A percentile compares a stretch with the other conserved stretches of the same genome.
phyloP scores from a whole-genome alignment of 2,888 invertebrate species.

The Amaurobius ferox region DNA sequence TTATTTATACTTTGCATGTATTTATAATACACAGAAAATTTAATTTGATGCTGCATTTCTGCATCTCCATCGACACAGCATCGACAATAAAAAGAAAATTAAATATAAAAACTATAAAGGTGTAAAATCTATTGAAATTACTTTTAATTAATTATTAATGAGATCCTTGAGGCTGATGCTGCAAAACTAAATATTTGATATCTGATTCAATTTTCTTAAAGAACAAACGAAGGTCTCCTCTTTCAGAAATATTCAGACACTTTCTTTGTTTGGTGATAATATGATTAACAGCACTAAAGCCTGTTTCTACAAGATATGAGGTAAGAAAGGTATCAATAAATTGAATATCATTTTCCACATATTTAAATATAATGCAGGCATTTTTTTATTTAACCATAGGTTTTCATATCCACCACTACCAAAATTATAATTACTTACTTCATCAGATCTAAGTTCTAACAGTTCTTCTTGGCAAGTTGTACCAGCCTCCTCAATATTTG shows the following conservation, averaged over 20 bases:
- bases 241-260: neutral
- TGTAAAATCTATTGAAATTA: neutral
- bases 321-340: neutral
- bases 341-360: conserved; percentile 6
- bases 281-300: conserved; percentile 13
- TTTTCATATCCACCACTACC: neutral
- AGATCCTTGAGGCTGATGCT: neutral
- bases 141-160: neutral
- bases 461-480: no score
- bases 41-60: no score
- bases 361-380: neutral
- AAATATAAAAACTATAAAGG: no score
- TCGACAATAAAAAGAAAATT: no score
- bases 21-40: no score
- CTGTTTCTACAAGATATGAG: neutral
- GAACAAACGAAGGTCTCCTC: neutral
- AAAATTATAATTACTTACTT: neutral
- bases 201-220: neutral
- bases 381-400: conserved; percentile 3
- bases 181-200: neutral
- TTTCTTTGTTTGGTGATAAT: neutral
- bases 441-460: neutral
- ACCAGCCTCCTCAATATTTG: no score
- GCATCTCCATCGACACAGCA: no score
- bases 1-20: no score